phyloP scores from a whole-genome alignment of 2,113 vertebrate species.

The Caloenas nicobarica region DNA sequence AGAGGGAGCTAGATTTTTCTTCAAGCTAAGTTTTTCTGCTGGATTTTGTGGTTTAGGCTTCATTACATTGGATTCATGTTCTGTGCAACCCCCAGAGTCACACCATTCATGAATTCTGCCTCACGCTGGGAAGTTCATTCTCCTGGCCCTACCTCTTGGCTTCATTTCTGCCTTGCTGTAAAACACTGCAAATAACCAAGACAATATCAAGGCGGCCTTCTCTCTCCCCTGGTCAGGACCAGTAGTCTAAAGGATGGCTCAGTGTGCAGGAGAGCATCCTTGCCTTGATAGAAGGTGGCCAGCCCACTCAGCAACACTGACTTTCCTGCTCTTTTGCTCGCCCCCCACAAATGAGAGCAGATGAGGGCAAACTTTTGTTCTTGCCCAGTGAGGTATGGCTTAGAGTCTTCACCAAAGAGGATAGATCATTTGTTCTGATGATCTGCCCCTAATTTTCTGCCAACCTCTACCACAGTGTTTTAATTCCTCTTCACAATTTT shows the following conservation, averaged over 20 bases:
- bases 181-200: not conserved
- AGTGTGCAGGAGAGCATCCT: not conserved
- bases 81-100: fast-evolving
- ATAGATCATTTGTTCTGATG: not conserved
- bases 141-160: not conserved
- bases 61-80: not conserved
- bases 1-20: not conserved
- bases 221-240: fast-evolving
- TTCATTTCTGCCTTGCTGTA: not conserved
- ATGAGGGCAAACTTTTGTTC: not conserved
- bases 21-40: not conserved
- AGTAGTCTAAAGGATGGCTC: not conserved
- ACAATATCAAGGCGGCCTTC: not conserved
- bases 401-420: not conserved
- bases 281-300: not conserved
- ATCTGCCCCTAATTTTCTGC: not conserved
- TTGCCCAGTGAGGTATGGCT: not conserved
- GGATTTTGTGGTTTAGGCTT: not conserved
- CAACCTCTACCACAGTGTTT: not conserved
- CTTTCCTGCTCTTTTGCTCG: not conserved
- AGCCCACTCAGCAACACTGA: not conserved
- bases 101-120: not conserved
- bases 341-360: fast-evolving
- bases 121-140: not conserved
- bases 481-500: not conserved